Base-by-base conservation (phyloP, 2,113 vertebrate genomes). In the Bungarus multicinctus region DNA sequence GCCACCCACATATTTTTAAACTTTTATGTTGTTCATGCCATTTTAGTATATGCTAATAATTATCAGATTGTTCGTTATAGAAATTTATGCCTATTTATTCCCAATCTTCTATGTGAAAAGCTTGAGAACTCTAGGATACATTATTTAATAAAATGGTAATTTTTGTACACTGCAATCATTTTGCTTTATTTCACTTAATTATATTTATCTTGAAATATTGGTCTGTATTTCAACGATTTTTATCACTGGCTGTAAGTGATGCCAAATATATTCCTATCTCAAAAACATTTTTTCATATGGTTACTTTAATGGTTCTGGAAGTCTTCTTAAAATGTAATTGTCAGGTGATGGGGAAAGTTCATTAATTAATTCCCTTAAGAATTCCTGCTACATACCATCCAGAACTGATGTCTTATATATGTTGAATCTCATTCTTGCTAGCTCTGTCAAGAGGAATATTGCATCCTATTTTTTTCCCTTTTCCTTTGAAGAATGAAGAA, bases 301-400 rank as follows among this genome's bases (percentile, higher is more conserved):
- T 20, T 88, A 81, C 52, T 54, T 74, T 87, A 60, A 89, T 64
- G 74, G 86, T 87, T 91, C 55, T 87, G 89, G 55, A 89, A 89
- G 74, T 69, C 74, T 91, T 57, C 81, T 94, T 81, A 93, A 91
- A 86, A 93, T 34, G 90, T 94, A 94, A 92, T 92, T 92, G 90
- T 92, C 90, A 90, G 90, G 64, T 92, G 87, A 91, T 91, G 74
- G 89, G 87, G 20, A 54, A 93, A 87, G 74, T 94, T 91, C 90
- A 94, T 92, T 94, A 92, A 2, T 89, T 94, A 50, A 85, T 22
- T 74, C 12, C 3, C 64, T 93, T 91, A 87, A 91, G 69, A 89
- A 3, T 47, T 0, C 52, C 54, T 58, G 0, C 0, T 85, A 69
- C 20, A 34, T 90, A 27, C 45, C 54, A 91, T 89, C 64, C 57